These are phyloP conservation scores for Noctilio leporinus DNA, from an alignment of 2,113 vertebrate species.

Conservation along the genomic window DNA sequence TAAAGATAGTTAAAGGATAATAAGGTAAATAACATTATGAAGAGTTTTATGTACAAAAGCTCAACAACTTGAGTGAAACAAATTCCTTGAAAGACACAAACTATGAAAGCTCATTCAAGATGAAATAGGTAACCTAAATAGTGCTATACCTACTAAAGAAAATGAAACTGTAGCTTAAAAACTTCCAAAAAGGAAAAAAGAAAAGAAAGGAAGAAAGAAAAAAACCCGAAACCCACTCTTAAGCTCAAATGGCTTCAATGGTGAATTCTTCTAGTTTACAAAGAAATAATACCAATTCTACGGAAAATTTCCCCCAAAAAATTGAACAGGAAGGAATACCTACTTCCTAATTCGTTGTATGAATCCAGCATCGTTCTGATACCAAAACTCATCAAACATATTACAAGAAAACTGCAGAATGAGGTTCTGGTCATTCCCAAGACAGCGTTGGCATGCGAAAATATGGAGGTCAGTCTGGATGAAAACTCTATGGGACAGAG, in stretches of 20 bases:
- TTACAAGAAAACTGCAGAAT: not conserved
- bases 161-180: not conserved
- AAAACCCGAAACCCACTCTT: not conserved
- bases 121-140: not conserved
- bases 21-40: not conserved
- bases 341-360: not conserved
- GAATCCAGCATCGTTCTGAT: not conserved
- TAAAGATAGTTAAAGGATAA: not conserved
- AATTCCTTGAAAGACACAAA: not conserved
- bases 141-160: not conserved
- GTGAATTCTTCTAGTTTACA: not conserved
- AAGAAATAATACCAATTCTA: not conserved
- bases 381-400: not conserved
- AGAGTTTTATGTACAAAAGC: not conserved
- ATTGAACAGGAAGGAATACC: not conserved
- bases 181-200: not conserved
- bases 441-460: not conserved
- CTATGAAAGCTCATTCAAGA: not conserved
- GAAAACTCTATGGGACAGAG: accelerated
- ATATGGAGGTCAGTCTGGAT: not conserved
- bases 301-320: not conserved
- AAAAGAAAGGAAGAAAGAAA: not conserved
- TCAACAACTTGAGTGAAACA: not conserved
- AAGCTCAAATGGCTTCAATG: not conserved
- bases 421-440: not conserved